Percentiles rank a stretch among this genome's conserved stretches.
phyloP scores from a whole-genome alignment of 2,888 invertebrate species.

The Poecilobothrus nobilitatus region DNA sequence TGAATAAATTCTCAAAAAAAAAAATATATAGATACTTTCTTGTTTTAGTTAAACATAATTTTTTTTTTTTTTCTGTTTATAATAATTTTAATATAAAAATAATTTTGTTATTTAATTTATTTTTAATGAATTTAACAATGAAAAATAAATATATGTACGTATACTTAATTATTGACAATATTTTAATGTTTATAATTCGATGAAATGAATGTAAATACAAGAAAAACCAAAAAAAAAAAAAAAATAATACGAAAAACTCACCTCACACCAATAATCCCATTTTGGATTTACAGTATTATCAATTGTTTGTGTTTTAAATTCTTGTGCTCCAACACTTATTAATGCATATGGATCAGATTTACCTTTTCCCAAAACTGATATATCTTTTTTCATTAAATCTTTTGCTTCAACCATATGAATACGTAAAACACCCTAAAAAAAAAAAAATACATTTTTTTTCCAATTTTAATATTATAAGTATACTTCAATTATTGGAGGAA shows the following conservation, averaged over 20 bases:
- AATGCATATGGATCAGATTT: conserved; percentile 97
- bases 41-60: too few species aligned
- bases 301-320: conserved; percentile 88
- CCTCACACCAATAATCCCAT: conserved; percentile 98
- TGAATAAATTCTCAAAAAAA: too few species aligned
- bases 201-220: too few species aligned
- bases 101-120: not conserved
- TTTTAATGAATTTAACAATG: too few species aligned
- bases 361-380: conserved; percentile 83
- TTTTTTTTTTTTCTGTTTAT: too few species aligned
- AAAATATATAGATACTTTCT: too few species aligned
- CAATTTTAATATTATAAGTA: not conserved
- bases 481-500: too few species aligned
- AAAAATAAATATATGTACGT: too few species aligned
- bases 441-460: conserved; percentile 8
- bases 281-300: conserved; percentile 90
- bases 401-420: conserved; percentile 92
- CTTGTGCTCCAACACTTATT: conserved; percentile 84
- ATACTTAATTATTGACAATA: too few species aligned
- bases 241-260: conserved; percentile 42
- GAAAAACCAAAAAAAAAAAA: too few species aligned
- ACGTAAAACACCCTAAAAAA: conserved; percentile 76
- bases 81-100: not conserved
- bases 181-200: too few species aligned
- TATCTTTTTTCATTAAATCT: conserved; percentile 93